A percentile compares a stretch with the other conserved stretches of the same genome.
phyloP scores from a whole-genome alignment of 2,888 invertebrate genomes.

The Phragmatobia fuliginosa region DNA sequence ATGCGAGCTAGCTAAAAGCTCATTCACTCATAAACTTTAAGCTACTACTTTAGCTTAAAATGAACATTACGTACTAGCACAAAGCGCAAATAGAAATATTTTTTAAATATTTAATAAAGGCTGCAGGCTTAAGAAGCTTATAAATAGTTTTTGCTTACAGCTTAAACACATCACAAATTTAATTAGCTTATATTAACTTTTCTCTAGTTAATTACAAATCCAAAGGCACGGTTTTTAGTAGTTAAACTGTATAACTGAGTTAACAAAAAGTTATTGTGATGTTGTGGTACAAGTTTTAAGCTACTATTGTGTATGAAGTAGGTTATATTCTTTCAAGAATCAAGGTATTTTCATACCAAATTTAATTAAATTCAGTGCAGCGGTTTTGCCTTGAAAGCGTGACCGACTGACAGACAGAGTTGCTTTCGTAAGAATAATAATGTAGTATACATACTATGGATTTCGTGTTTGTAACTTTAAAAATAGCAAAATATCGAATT shows the following conservation, averaged over 20 bases:
- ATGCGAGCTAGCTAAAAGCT: neutral
- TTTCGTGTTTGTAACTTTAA: too few species aligned
- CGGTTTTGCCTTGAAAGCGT: too few species aligned
- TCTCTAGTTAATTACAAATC: slow-evolving; percentile 63
- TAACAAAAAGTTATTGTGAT: slow-evolving; percentile 67
- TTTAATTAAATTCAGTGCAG: too few species aligned
- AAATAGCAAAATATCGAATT: too few species aligned
- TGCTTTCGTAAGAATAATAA: too few species aligned
- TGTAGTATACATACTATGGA: too few species aligned
- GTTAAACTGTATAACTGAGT: slow-evolving; percentile 67
- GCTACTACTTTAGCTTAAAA: neutral
- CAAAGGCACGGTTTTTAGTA: slow-evolving; percentile 57
- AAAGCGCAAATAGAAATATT: neutral
- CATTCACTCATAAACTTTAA: neutral
- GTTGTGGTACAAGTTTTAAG: slow-evolving; percentile 37
- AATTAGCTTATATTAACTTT: slow-evolving; percentile 50
- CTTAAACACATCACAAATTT: slow-evolving; percentile 33
- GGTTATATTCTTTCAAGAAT: too few species aligned
- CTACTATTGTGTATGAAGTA: too few species aligned
- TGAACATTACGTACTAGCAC: neutral
- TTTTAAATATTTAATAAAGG: slow-evolving; percentile 3
- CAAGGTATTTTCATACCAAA: too few species aligned
- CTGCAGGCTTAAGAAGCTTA: neutral
- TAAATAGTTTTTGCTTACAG: slow-evolving; percentile 10
- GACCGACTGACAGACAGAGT: too few species aligned